These are phyloP conservation scores for Neodiprion lecontei DNA, from an alignment of 1,140 invertebrate species.

Conservation along the genomic window DNA sequence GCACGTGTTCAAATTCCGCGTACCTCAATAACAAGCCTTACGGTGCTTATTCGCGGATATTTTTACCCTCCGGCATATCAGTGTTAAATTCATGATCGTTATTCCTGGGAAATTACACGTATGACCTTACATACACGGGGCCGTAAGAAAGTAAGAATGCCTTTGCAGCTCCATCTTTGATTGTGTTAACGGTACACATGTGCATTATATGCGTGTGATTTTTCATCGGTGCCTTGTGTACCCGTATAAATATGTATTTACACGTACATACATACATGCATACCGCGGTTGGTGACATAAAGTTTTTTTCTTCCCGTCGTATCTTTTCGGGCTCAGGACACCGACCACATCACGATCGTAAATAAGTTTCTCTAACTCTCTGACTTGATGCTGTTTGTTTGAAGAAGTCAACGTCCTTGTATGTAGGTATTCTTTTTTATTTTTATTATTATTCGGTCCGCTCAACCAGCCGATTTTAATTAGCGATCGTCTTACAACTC, in stretches of 20 bases:
- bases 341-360: not conserved
- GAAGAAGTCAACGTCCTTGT: not conserved
- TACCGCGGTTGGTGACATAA: not conserved
- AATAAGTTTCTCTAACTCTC: not conserved
- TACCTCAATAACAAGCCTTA: too few species aligned
- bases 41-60: too few species aligned
- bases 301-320: not conserved
- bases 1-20: too few species aligned
- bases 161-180: slow-evolving; percentile 2
- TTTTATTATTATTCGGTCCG: not conserved
- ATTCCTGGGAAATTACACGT: too few species aligned
- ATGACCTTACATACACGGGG: too few species aligned
- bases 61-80: too few species aligned
- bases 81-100: too few species aligned
- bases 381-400: not conserved
- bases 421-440: not conserved
- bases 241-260: not conserved
- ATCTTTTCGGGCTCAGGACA: not conserved
- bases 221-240: too few species aligned
- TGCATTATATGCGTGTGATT: too few species aligned
- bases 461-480: not conserved
- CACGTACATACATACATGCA: not conserved
- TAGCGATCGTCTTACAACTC: not conserved
- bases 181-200: not conserved
- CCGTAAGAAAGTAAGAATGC: too few species aligned